Percentiles rank a stretch among this genome's conserved stretches.
These are phyloP conservation scores for Cordilura impudica DNA, from an alignment of 2,888 invertebrate genomes.

Conservation along the genomic window DNA sequence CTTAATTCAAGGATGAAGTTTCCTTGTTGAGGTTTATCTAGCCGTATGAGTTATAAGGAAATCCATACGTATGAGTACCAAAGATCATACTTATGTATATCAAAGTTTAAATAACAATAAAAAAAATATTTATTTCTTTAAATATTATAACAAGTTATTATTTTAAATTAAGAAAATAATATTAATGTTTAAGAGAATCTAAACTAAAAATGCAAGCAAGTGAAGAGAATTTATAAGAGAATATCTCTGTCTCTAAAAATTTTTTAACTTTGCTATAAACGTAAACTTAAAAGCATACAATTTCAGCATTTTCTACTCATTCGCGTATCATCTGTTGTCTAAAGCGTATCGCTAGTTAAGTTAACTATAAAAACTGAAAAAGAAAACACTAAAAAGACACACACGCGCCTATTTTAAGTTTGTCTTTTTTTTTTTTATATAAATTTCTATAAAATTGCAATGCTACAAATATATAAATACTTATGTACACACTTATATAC, in stretches of 20 bases:
- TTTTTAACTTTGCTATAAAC: conserved; percentile 22
- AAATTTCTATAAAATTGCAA: conserved; percentile 35
- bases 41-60: no score
- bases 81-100: no score
- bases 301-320: conserved; percentile 67
- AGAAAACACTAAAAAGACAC: conserved; percentile 27
- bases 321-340: conserved; percentile 69
- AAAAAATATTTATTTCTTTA: no score
- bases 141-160: no score
- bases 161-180: no score
- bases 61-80: no score
- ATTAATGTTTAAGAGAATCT: not conserved
- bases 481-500: not conserved
- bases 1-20: no score
- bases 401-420: conserved; percentile 53
- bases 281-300: conserved; percentile 47
- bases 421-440: conserved; percentile 13
- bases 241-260: not conserved
- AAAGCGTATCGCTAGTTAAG: conserved; percentile 59
- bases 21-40: no score
- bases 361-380: conserved; percentile 37
- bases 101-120: no score
- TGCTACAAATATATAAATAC: not conserved
- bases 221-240: not conserved
- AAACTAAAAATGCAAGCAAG: no score